Base-by-base conservation (phyloP, 2,888 invertebrate genomes). In the Prionchulus punctatus region DNA sequence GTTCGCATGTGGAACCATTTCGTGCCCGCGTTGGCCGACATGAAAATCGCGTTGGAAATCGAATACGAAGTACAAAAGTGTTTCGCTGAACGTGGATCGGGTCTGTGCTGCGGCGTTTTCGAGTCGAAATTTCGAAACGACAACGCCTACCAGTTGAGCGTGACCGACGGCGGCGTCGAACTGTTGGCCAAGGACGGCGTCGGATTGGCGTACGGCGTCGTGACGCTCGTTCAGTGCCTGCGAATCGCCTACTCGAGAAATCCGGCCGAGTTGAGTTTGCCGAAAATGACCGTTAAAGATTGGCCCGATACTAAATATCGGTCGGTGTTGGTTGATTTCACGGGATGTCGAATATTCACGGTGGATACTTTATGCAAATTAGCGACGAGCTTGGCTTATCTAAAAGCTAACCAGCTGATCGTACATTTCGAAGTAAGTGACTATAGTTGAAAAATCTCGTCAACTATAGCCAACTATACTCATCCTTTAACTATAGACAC, bases 321-420 rank as follows among this genome's bases (percentile, higher is more conserved):
- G 59, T 80, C 78, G 2, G 75, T 80, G 51, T 69, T 80, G 45
- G 68, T 81, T 59, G 81, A 81, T 79, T 61, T 77, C 73, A 63
- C 78, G 21, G 72, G 66, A 12, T 66, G 66, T 43, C 57, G 65
- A 2, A 62, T 65, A 18, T 58, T 65, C 26, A 64, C 61, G 45
- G 60, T 62, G 43, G 66, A 66, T 26, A 65, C 66, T 49, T 62
- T 65, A 4, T 60, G 63, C 2, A 62, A 65, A 55, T 54, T 66
- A 4, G 65, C 64, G 1, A 60, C 62, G 0, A 59, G 65, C 15
- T 57, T 67, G n/a, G 60, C 62, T 27, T 62, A 65, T 43, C 23
- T 4, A 7, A 67, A 67, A 54, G 64, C 65, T 23, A 67, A 64
- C 43, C 64, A 66, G 54, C 54, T 66, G 26, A 64, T 66, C 51